Evolutionary conservation across 2,797 vertebrate genomes (phyloP), one percentile per base, ranked within the genome.

Genomic region (Diglossa cyanea): DNA sequence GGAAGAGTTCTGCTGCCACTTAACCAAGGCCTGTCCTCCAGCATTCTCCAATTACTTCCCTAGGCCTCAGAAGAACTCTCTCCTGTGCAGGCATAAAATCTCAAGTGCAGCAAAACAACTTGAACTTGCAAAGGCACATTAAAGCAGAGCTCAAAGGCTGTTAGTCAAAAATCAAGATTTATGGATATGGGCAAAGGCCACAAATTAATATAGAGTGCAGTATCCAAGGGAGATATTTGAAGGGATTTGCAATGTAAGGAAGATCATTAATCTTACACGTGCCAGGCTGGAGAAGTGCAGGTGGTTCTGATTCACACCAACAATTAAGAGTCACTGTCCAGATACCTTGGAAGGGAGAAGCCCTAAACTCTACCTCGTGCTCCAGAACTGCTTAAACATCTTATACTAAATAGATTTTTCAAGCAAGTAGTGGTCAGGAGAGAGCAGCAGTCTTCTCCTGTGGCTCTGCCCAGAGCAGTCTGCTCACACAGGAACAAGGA

Each of bases 71-170:
- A 72, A 76, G 23, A 60, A 37, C 63, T 90, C 51, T 66, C 25
- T 33, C 60, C 72, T 87, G 68, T 18, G 25, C 39, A 80, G 86
- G 45, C 42, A 62, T 19, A 51, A 76, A 83, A 83, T 79, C 94
- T 42, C 13, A 87, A 95, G 76, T 28, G 74, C 86, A 86, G 84
- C 71, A 87, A 83, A 92, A 93, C 48, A 91, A 54, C 65, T 86
- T 66, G 15, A 90, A 94, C 44, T 91, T 90, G 78, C 81, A 91
- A 81, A 94, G 77, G 78, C 24, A 70, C 61, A 67, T 91, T 86
- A 96, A 90, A 94, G 78, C 66, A 75, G 31, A 93, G 30, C 76
- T 96, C 63, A 77, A 93, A 86, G 91, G 33, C 57, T 37, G 26
- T 25, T 77, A 60, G 73, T 67, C 87, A 95, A 84, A 85, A 93